Conservation (phyloP, 23 tunicate genomes). For the Aplidium turbinatum region DNA sequence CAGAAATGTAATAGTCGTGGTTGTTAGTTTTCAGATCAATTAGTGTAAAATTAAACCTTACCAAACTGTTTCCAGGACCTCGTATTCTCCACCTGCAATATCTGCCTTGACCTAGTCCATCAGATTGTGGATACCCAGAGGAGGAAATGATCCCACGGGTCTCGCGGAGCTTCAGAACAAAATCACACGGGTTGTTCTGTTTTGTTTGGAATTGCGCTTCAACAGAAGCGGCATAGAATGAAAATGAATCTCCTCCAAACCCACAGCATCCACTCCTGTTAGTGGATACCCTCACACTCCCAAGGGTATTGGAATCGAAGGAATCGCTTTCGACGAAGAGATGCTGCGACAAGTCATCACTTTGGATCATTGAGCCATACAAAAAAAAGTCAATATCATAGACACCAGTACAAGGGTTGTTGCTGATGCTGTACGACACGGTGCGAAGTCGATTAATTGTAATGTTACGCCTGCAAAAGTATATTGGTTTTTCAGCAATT, state of each 20-base stretch:
- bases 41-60: conserved; percentile 44
- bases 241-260: not conserved
- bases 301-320: too few relatives aligned
- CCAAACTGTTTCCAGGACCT: conserved; percentile 13
- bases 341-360: not conserved
- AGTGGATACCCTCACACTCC: not conserved
- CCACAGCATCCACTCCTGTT: conserved; percentile 1
- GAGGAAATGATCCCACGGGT: conserved; percentile 9
- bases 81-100: conserved; percentile 47
- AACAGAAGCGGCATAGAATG: not conserved
- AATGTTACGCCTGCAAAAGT: conserved; percentile 31
- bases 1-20: conserved; percentile 10
- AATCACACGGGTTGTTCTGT: not conserved
- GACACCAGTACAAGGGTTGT: conserved; percentile 27
- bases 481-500: conserved; percentile 39
- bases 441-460: not conserved
- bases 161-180: conserved; percentile 4
- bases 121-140: not conserved
- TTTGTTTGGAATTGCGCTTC: not conserved
- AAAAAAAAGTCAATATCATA: conserved; percentile 45
- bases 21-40: not conserved
- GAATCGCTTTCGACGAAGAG: too few relatives aligned
- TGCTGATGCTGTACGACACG: conserved; percentile 32
- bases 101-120: not conserved
- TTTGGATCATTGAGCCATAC: conserved; percentile 19